Base-by-base conservation (phyloP, 2,113 vertebrate genomes). In the Rutilus rutilus region DNA sequence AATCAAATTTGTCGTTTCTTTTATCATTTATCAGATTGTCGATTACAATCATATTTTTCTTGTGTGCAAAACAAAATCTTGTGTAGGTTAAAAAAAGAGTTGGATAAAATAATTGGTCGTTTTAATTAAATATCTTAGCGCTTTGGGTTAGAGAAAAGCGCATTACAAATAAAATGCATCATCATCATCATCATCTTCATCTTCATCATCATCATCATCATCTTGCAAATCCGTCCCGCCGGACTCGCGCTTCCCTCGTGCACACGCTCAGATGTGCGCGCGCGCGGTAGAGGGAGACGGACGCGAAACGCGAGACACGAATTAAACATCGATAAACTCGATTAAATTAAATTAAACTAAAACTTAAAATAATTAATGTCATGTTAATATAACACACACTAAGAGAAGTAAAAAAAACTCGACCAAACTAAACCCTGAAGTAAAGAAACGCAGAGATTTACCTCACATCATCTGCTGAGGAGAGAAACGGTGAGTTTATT, bases 401-500 rank as follows among this genome's bases (percentile, higher is more conserved):
- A 8, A 67, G 15, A 33, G 15, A 33, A 33, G 6, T 67, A 33
- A 19, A 33, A 1, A 62, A 59, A 9, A 59, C 59, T 21, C 17
- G 9, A 36, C 8, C 23, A 15, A 47, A 74, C 9, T 6, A 25
- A 19, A 25, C 1, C 71, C 64, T 19, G 9, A 19, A 67, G 27
- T 7, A 4, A 36, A 67, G 64, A 67, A 67, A 33, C 64, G 27
- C 27, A 8, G 23, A 60, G 65, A 69, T 19, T 36, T 10, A 36
- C 27, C 17, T 75, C 39, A 47, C 21, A 75, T n/a, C 23, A 15
- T 30, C 65, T 14, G 9, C 71, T 7, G 42, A 74, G 9, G 21
- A 11, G 33, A 74, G 36, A 74, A n/a, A 45, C 71, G 71, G 71
- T 74, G 71, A 74, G 71, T 74, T 42, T 21, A 42, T 74, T 74